Conservation (phyloP, 2,888 invertebrate species). For the Desoria tigrina region DNA sequence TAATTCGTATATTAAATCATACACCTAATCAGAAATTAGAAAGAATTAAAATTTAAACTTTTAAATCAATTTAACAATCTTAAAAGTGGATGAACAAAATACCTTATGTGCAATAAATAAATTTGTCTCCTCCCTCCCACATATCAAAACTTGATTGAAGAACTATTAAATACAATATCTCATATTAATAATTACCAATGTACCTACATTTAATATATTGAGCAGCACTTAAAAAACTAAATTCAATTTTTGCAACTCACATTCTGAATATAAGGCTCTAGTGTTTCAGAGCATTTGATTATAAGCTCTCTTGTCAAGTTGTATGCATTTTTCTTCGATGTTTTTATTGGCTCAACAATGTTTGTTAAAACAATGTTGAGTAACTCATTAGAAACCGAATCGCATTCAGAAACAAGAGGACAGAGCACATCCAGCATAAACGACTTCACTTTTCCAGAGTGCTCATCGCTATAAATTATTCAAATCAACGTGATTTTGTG, state of each 20-base stretch:
- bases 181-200: conserved; percentile 3
- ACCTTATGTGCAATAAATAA: conserved; percentile 57
- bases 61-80: background rate
- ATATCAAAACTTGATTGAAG: conserved; percentile 90
- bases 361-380: conserved; percentile 91
- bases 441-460: conserved; percentile 91
- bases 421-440: conserved; percentile 95
- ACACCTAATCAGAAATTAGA: conserved; percentile 74
- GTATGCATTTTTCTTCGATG: conserved; percentile 85
- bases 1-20: conserved; percentile 93
- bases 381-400: conserved; percentile 89
- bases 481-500: conserved; percentile 27
- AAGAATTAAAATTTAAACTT: conserved; percentile 58
- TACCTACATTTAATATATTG: background rate
- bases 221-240: background rate
- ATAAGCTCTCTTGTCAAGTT: conserved; percentile 88
- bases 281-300: conserved; percentile 83
- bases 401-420: conserved; percentile 92
- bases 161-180: conserved; percentile 66
- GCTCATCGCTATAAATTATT: conserved; percentile 74
- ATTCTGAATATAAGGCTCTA: conserved; percentile 92
- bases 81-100: background rate
- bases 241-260: conserved; percentile 62
- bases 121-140: conserved; percentile 84
- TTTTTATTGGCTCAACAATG: conserved; percentile 89